Conservation (phyloP, 2,797 vertebrate genomes). For the Sylvia borin region DNA sequence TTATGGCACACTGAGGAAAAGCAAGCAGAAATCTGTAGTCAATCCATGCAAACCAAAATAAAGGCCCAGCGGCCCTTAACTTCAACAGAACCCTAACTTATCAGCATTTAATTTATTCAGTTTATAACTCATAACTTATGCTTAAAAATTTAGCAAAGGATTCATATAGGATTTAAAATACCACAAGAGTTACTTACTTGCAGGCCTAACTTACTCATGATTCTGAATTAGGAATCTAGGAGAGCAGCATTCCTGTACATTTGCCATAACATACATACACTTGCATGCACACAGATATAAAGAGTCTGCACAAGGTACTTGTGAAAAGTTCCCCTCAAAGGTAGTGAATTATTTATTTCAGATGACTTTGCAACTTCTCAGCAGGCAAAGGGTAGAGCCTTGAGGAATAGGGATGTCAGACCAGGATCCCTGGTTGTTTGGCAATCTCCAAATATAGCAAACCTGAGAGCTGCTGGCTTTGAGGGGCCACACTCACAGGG, state of each 20-base stretch:
- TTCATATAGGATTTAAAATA: not conserved
- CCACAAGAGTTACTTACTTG: not conserved
- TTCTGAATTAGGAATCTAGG: too few relatives aligned
- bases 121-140: too few relatives aligned
- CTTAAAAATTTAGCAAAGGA: not conserved
- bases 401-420: not conserved
- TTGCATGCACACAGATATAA: too few relatives aligned
- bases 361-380: not conserved
- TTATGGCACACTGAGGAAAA: not conserved
- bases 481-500: not conserved
- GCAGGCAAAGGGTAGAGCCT: not conserved
- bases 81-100: not conserved
- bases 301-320: not conserved
- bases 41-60: not conserved
- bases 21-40: not conserved
- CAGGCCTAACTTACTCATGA: not conserved
- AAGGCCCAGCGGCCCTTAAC: too few relatives aligned
- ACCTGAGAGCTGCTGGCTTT: not conserved
- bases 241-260: not conserved
- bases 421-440: not conserved
- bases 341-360: not conserved
- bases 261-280: fast-evolving
- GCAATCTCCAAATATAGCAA: fast-evolving
- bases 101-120: not conserved
- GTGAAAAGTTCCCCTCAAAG: fast-evolving